A percentile compares a stretch with the other conserved stretches of the same genome.
Conservation (phyloP, 2,113 vertebrate genomes). For the Balaeniceps rex region DNA sequence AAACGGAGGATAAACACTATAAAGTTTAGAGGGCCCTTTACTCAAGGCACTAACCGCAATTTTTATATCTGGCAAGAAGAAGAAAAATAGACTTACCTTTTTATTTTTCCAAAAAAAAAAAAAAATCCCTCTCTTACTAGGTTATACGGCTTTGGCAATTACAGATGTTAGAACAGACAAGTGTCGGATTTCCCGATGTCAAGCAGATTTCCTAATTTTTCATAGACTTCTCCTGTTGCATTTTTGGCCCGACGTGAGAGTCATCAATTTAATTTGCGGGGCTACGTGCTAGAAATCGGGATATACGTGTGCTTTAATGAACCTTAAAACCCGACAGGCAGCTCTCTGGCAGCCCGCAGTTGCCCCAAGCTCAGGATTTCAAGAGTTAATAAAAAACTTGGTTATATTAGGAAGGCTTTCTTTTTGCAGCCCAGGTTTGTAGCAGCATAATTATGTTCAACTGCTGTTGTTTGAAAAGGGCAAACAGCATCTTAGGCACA, state of each 20-base stretch:
- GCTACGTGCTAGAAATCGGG: background rate
- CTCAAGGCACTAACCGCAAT: background rate
- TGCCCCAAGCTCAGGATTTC: slow-evolving; percentile 60
- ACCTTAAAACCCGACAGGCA: slow-evolving; percentile 12
- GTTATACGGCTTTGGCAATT: slow-evolving; percentile 35
- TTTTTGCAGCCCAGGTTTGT: slow-evolving; percentile 71
- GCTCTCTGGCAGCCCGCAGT: background rate
- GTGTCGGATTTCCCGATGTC: slow-evolving; percentile 62
- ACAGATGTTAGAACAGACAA: slow-evolving; percentile 62
- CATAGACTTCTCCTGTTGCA: slow-evolving; percentile 62
- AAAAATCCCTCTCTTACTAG: background rate
- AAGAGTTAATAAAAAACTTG: slow-evolving; percentile 79
- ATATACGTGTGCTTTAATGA: background rate
- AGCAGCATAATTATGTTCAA: slow-evolving; percentile 80
- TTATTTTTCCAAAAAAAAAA: background rate
- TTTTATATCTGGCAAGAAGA: background rate
- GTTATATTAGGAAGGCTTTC: slow-evolving; percentile 63
- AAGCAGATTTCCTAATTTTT: slow-evolving; percentile 65
- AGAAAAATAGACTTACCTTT: slow-evolving; percentile 47
- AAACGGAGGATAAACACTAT: background rate
- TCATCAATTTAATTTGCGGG: slow-evolving; percentile 1
- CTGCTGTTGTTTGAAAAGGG: slow-evolving; percentile 82
- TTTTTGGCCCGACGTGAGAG: background rate
- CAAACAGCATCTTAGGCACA: slow-evolving; percentile 82
- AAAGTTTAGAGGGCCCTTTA: slow-evolving; percentile 8